Conservation (phyloP, 2,113 vertebrate species). For the Pterophyllum scalare region DNA sequence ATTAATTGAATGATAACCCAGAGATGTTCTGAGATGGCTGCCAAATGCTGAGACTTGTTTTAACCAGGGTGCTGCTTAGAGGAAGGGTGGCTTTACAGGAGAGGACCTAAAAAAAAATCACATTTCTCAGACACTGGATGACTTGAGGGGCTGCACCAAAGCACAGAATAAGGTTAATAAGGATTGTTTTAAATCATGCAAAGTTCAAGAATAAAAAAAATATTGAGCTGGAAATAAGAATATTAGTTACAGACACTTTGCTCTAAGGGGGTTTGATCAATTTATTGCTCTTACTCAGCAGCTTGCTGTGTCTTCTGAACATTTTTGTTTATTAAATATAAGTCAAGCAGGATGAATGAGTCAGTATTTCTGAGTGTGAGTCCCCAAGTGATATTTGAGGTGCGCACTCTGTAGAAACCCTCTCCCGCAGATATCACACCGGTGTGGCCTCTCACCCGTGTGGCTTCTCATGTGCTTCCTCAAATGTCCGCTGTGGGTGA, state of each 20-base stretch:
- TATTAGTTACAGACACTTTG: background rate
- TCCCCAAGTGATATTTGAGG: constrained; percentile 65
- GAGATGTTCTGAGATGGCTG: background rate
- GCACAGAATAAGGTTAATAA: background rate
- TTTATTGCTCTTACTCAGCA: background rate
- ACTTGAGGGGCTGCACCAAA: background rate
- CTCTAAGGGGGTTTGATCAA: background rate
- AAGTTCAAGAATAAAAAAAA: background rate
- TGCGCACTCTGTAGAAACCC: constrained; percentile 63
- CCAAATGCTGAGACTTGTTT: background rate
- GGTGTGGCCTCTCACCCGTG: constrained; percentile 66
- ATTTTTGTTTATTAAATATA: background rate
- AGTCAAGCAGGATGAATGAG: background rate
- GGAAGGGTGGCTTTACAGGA: too few relatives aligned
- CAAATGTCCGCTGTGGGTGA: constrained; percentile 72
- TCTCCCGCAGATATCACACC: constrained; percentile 58
- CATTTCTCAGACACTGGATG: background rate
- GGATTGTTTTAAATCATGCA: background rate
- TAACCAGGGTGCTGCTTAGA: background rate
- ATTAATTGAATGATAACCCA: background rate
- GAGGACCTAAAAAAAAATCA: background rate
- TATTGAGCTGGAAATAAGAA: background rate
- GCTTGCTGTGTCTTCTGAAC: fast-evolving
- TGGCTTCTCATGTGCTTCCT: constrained; percentile 69
- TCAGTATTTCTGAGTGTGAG: constrained; percentile 53